phyloP scores from a whole-genome alignment of 2,113 vertebrate species.

The Cricetomys ansorgei region DNA sequence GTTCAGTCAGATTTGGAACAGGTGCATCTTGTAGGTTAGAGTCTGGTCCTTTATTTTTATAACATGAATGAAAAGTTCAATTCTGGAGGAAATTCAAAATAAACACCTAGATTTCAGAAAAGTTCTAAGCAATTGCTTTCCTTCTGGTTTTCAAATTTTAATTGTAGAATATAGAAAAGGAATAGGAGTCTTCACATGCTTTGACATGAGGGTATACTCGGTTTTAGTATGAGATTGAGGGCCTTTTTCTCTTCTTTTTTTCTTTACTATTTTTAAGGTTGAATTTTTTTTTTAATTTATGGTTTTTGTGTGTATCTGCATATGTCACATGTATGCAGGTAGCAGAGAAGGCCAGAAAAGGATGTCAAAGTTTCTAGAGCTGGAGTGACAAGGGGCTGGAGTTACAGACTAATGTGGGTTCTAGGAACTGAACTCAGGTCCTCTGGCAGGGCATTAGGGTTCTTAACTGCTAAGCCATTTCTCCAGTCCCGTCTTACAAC shows the following conservation, averaged over 20 bases:
- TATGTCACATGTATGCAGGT: background rate
- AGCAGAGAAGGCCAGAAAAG: background rate
- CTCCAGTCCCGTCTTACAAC: background rate
- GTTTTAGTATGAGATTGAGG: background rate
- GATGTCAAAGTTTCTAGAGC: background rate
- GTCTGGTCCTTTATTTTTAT: background rate
- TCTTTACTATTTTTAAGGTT: background rate
- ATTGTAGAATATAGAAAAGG: background rate
- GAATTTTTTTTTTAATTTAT: background rate
- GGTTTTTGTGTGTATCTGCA: background rate
- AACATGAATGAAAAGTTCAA: conserved; percentile 47
- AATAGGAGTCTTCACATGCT: conserved; percentile 3
- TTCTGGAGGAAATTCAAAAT: background rate
- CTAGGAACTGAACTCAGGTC: background rate
- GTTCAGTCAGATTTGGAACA: background rate
- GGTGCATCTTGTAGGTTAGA: background rate
- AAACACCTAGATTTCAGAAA: conserved; percentile 22
- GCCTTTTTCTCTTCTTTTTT: background rate
- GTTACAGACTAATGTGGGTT: background rate
- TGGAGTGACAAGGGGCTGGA: background rate
- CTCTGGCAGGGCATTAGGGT: background rate
- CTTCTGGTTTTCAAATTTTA: background rate
- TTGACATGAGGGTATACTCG: background rate
- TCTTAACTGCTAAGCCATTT: too few relatives aligned
- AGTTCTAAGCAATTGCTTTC: background rate